These are phyloP conservation scores for Bryconaethiops microstoma DNA, from an alignment of 2,797 vertebrate species.

Conservation along the genomic window DNA sequence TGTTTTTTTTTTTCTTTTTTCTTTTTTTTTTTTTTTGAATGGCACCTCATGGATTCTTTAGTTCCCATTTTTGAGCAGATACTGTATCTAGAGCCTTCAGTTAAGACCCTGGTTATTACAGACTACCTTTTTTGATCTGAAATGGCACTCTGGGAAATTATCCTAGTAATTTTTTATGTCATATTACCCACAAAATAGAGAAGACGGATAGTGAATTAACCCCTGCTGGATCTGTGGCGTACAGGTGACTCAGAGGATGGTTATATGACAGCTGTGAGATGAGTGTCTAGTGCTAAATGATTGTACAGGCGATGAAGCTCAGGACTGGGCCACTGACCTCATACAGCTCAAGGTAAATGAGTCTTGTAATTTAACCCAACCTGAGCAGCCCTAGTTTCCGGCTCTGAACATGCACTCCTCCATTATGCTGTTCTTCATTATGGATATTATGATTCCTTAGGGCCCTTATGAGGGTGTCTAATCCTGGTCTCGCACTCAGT, in stretches of 20 bases:
- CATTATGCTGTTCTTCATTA: conserved; percentile 13
- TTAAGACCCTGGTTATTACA: not conserved
- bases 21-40: fast-evolving
- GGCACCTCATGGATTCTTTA: not conserved
- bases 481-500: conserved; percentile 12
- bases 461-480: conserved; percentile 13
- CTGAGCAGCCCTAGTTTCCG: conserved; percentile 11
- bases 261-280: conserved; percentile 42
- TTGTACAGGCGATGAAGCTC: conserved; percentile 17
- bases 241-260: conserved; percentile 39
- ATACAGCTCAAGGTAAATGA: conserved; percentile 49
- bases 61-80: not conserved
- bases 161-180: conserved; percentile 8
- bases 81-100: not conserved
- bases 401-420: conserved; percentile 15
- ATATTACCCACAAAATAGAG: conserved; percentile 6
- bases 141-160: conserved; percentile 20
- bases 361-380: conserved; percentile 27
- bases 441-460: conserved; percentile 2
- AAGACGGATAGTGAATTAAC: conserved; percentile 49
- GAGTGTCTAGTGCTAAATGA: conserved; percentile 39
- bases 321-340: conserved; percentile 46
- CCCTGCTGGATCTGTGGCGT: conserved; percentile 28
- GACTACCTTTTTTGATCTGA: not conserved
- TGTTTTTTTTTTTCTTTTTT: not conserved